These are phyloP conservation scores for Allobates femoralis DNA, from an alignment of 2,797 vertebrate species.

Conservation along the genomic window DNA sequence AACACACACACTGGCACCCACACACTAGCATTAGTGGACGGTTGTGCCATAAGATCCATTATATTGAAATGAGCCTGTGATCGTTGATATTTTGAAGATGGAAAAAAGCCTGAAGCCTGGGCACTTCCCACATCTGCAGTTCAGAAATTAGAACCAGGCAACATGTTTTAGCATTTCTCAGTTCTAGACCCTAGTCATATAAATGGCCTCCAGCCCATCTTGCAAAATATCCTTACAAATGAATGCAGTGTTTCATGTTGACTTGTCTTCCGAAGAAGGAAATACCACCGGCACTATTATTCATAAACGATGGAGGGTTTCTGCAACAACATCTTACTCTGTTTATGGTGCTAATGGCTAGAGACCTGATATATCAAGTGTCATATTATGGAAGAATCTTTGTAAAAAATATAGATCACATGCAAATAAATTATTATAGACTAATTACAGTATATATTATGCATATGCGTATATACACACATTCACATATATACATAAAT, in stretches of 20 bases:
- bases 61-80: slow-evolving; percentile 16
- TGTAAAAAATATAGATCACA: too few species aligned
- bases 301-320: neutral
- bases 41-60: slow-evolving; percentile 14
- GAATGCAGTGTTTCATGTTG: slow-evolving; percentile 44
- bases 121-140: slow-evolving; percentile 49
- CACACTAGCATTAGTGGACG: neutral
- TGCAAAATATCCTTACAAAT: slow-evolving; percentile 56
- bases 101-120: slow-evolving; percentile 46
- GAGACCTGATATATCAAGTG: neutral
- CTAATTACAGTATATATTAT: too few species aligned
- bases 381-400: too few species aligned
- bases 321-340: neutral
- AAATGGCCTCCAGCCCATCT: slow-evolving; percentile 56
- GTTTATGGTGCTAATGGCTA: neutral
- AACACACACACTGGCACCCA: too few species aligned
- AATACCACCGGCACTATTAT: slow-evolving; percentile 36
- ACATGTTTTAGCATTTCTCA: slow-evolving; percentile 61
- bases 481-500: too few species aligned
- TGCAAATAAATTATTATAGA: too few species aligned
- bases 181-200: slow-evolving; percentile 33
- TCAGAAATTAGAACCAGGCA: slow-evolving; percentile 51
- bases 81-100: slow-evolving; percentile 29
- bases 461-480: too few species aligned
- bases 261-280: slow-evolving; percentile 43